Evolutionary conservation across 2,113 vertebrate species (phyloP).

Genomic region (Misgurnus mizolepis): DNA sequence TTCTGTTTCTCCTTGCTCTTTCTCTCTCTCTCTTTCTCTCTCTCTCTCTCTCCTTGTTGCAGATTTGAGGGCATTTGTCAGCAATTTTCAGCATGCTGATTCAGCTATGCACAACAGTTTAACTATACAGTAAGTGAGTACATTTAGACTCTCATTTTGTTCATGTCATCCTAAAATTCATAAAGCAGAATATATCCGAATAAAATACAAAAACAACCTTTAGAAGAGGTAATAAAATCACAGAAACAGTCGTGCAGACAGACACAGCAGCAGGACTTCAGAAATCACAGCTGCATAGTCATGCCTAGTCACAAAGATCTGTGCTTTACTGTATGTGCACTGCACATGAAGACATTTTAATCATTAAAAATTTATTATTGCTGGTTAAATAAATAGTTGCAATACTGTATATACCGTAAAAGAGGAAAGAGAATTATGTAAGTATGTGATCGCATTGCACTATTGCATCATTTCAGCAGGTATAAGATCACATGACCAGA

Average conservation of each 20-base stretch:
- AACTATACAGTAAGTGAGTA: background rate
- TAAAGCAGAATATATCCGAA: background rate
- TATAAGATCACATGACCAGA: constrained; percentile 16
- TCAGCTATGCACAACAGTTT: constrained; percentile 48
- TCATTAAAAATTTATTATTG: too few relatives aligned
- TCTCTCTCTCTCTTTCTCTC: background rate
- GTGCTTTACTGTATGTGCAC: background rate
- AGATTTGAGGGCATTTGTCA: constrained; percentile 39
- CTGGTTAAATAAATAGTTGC: background rate
- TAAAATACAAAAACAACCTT: too few relatives aligned
- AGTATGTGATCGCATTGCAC: background rate
- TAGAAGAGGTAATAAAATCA: background rate
- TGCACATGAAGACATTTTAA: background rate
- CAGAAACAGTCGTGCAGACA: background rate
- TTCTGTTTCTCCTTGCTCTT: constrained; percentile 4
- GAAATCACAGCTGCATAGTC: constrained; percentile 5
- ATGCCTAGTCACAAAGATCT: background rate
- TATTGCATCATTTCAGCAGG: constrained; percentile 33
- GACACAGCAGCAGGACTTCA: background rate
- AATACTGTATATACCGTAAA: background rate
- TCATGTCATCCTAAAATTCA: background rate
- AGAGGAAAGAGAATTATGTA: background rate
- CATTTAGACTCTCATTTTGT: too few relatives aligned
- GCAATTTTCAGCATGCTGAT: constrained; percentile 54
- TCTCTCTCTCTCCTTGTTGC: constrained; percentile 5